These are phyloP conservation scores for Lepidonotus clava DNA, from an alignment of 2,888 invertebrate genomes.

Conservation along the genomic window DNA sequence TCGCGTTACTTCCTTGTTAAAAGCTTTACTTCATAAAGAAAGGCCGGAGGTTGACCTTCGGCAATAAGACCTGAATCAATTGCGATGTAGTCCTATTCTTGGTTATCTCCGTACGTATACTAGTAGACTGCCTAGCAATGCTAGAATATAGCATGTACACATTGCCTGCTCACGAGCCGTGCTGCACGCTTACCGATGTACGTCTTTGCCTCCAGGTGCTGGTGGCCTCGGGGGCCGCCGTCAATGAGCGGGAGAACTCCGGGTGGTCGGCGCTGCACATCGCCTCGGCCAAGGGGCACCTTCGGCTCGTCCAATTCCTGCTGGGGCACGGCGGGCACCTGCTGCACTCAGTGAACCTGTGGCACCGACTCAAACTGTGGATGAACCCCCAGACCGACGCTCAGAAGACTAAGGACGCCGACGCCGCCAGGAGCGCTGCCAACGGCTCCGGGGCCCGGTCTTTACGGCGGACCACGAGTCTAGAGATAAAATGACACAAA, in stretches of 20 bases:
- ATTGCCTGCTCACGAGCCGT: too few species aligned
- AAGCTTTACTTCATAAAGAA: too few species aligned
- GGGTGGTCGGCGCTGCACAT: constrained; percentile 54
- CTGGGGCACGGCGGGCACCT: constrained; percentile 32
- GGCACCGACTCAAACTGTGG: constrained; percentile 47
- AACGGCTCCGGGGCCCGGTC: neutral
- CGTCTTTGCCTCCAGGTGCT: neutral
- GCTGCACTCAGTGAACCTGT: constrained; percentile 54
- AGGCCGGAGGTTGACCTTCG: too few species aligned
- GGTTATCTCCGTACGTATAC: too few species aligned
- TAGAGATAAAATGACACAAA: neutral
- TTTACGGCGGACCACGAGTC: neutral
- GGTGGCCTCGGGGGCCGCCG: neutral
- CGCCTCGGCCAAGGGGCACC: constrained; percentile 55
- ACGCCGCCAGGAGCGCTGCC: neutral
- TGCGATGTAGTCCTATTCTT: too few species aligned
- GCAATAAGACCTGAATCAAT: too few species aligned
- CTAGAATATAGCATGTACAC: too few species aligned
- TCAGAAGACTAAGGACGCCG: neutral
- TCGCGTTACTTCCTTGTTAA: too few species aligned
- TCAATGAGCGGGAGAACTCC: constrained; percentile 36
- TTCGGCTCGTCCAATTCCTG: constrained; percentile 47
- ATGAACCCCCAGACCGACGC: neutral
- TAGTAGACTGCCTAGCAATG: too few species aligned
- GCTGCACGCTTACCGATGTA: too few species aligned